Base-by-base conservation (phyloP, 1,140 invertebrate genomes). In the Solenopsis invicta region DNA sequence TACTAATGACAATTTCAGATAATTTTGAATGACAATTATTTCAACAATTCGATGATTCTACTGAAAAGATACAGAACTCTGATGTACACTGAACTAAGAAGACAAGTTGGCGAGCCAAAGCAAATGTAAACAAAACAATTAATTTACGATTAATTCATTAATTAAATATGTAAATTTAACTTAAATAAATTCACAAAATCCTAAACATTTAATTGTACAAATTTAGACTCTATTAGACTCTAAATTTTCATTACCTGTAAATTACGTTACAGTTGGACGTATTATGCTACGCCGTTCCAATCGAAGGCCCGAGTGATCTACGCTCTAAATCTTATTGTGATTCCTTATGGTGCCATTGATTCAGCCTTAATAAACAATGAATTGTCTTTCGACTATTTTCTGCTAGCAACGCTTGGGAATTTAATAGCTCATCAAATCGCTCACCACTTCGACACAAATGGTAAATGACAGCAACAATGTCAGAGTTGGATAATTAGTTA, bases 351-450 rank as follows among this genome's bases (percentile, higher is more conserved):
- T 56, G 89, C 85, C 3, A 87, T 93, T n/a, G 91, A 93, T 74
- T 91, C 85, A 88, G 54, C 85, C 24, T 67, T 48, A 21, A 41
- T 85, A 59, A 89, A 86, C 6, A 8, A 87, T 1, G 69, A 88
- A 64, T 34, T 21, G 4, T 69, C 41, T 4, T 88, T 91, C n/a
- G 72, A 92, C 80, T 92, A 93, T 71, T 52, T 90, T 24, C 67
- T 24, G 52, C 16, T 92, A 12, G 91, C 91, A 9, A 93, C 80
- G 8, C 64, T 93, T 56, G 93, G 93, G 12, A 92, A 82, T 81
- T 72, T 89, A n/a, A 90, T 94, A 86, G 91, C 90, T 45, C 91
- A 89, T 56, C 90, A 93, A 71, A 94, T 93, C 34, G 88, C 91
- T 61, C 88, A 91, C 88, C 89, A 92, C 24, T 94, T 94, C 18